phyloP scores from a whole-genome alignment of 2,113 vertebrate genomes.

The Cephalopterus ornatus region DNA sequence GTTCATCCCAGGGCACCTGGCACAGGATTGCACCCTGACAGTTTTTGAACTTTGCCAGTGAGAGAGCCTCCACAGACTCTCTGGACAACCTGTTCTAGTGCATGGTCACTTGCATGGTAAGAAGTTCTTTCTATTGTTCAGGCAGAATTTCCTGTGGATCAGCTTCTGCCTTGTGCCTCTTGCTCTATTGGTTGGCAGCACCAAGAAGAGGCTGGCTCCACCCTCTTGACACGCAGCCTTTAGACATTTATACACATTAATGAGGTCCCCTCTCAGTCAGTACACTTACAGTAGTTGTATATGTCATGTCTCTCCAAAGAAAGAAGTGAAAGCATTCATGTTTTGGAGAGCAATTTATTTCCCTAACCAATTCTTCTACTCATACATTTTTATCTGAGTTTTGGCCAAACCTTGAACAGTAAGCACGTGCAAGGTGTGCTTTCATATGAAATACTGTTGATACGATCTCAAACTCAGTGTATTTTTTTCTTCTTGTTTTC shows the following conservation, averaged over 20 bases:
- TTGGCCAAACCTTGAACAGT: not conserved
- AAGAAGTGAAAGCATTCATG: not conserved
- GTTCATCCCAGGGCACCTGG: not conserved
- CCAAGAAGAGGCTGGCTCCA: not conserved
- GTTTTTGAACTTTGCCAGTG: not conserved
- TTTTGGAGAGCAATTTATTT: not conserved
- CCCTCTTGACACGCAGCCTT: not conserved
- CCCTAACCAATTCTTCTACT: not conserved
- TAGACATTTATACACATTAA: not conserved
- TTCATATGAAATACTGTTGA: not conserved
- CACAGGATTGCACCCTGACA: not conserved
- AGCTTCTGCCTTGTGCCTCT: not conserved
- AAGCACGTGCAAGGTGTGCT: not conserved
- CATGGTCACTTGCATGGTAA: not conserved
- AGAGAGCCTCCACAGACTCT: not conserved
- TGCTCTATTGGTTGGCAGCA: not conserved
- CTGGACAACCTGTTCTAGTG: not conserved
- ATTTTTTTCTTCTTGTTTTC: conserved; percentile 33
- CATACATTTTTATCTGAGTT: not conserved
- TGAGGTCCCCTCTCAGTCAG: not conserved
- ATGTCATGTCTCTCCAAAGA: not conserved
- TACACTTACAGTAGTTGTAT: not conserved
- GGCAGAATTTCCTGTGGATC: not conserved
- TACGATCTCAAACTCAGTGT: not conserved
- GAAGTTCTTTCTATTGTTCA: not conserved